phyloP scores from a whole-genome alignment of 2,113 vertebrate species.

The Galemys pyrenaicus region DNA sequence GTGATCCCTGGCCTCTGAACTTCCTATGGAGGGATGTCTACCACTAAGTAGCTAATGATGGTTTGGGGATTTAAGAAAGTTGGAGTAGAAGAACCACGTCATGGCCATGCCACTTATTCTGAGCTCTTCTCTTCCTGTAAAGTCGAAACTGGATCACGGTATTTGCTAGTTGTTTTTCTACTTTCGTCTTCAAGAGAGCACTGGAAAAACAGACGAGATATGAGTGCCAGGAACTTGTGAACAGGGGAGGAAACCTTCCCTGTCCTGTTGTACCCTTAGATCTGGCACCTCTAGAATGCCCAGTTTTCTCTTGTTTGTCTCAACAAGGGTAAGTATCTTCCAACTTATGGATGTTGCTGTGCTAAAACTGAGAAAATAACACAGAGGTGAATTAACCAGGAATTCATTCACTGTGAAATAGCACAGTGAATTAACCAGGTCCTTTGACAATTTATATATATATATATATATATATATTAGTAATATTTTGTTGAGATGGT shows the following conservation, averaged over 20 bases:
- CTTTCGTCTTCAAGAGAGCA: neutral
- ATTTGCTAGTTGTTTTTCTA: neutral
- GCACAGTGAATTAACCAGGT: neutral
- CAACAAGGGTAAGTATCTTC: neutral
- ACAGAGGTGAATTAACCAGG: neutral
- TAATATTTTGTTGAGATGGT: neutral
- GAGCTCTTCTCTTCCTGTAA: neutral
- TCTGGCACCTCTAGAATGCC: too few relatives aligned
- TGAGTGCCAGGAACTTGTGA: too few relatives aligned
- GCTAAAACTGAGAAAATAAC: neutral
- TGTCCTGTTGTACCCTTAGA: too few relatives aligned
- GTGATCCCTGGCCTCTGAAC: neutral
- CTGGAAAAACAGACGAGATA: rapidly evolving
- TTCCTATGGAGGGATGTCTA: neutral
- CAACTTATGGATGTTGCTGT: neutral
- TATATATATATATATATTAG: neutral
- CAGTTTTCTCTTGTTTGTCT: neutral
- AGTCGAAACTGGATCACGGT: neutral
- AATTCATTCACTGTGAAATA: too few relatives aligned
- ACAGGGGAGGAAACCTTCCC: neutral
- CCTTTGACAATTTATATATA: conserved; percentile 9
- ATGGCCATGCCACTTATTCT: rapidly evolving
- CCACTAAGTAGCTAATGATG: neutral
- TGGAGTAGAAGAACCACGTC: neutral
- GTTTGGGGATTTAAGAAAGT: neutral